Evolutionary conservation across 2,797 vertebrate genomes (phyloP).

Genomic region (Enteromius viviparus): DNA sequence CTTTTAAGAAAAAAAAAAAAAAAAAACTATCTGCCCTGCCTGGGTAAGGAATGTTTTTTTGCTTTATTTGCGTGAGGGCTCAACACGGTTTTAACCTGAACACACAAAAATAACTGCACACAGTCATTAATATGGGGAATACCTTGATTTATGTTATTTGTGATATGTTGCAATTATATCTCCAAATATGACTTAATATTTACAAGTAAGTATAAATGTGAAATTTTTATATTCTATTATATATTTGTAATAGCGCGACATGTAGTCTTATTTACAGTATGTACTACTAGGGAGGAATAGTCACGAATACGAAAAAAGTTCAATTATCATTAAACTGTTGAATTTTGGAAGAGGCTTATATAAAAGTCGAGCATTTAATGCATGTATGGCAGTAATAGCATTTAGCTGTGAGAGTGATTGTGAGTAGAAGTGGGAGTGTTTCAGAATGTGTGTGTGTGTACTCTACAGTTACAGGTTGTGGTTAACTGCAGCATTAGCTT

Average conservation of each 20-base stretch:
- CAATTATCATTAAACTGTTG: no score
- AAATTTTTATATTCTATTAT: neutral
- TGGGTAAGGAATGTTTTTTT: neutral
- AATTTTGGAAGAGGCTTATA: neutral
- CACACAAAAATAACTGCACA: constrained; percentile 1
- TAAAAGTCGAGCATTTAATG: neutral
- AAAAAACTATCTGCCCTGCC: constrained; percentile 1
- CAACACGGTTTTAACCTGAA: neutral
- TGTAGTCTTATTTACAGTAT: no score
- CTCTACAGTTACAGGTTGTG: constrained; percentile 57
- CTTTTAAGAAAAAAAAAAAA: constrained; percentile 11
- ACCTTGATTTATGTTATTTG: neutral
- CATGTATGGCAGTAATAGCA: neutral
- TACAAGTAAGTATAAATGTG: neutral
- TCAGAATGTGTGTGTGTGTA: constrained; percentile 29
- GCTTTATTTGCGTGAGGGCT: constrained; percentile 10
- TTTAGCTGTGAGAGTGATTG: neutral
- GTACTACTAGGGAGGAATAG: neutral
- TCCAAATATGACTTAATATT: neutral
- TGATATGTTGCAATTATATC: neutral
- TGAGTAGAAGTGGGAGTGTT: neutral
- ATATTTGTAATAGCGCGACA: neutral
- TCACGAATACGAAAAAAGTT: neutral
- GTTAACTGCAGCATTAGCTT: constrained; percentile 78
- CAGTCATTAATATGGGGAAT: neutral